Percentiles rank a stretch among this genome's conserved stretches.
These are phyloP conservation scores for Formica aserva DNA, from an alignment of 2,888 invertebrate genomes.

Conservation along the genomic window DNA sequence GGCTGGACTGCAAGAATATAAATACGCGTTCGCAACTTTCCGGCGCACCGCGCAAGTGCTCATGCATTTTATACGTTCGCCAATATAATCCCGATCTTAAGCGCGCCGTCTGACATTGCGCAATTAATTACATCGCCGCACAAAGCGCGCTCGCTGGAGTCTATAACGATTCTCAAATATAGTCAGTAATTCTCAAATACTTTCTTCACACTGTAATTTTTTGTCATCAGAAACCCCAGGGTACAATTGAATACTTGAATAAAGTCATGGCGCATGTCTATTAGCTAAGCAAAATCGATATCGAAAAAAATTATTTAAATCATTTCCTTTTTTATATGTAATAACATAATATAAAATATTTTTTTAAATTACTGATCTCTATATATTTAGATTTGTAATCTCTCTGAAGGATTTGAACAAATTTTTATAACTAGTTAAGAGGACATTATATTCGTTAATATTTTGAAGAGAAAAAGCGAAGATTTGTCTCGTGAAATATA, in stretches of 20 bases:
- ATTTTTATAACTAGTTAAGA: background rate
- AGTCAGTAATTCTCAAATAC: slow-evolving; percentile 28
- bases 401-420: background rate
- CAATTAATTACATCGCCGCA: slow-evolving; percentile 33
- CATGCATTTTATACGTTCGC: slow-evolving; percentile 43
- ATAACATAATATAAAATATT: background rate
- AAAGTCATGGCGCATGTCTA: background rate
- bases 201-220: background rate
- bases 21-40: slow-evolving; percentile 42
- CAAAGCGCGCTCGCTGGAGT: background rate
- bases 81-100: slow-evolving; percentile 22
- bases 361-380: background rate
- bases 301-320: background rate
- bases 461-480: background rate
- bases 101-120: slow-evolving; percentile 2
- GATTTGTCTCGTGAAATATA: background rate
- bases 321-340: background rate
- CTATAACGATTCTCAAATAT: background rate
- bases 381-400: background rate
- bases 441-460: background rate
- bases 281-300: background rate
- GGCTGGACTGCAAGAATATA: slow-evolving; percentile 32
- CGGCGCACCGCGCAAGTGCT: slow-evolving; percentile 18
- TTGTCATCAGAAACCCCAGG: background rate
- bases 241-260: background rate